Evolutionary conservation across 2,113 vertebrate genomes (phyloP).

Genomic region (Shinisaurus crocodilurus): DNA sequence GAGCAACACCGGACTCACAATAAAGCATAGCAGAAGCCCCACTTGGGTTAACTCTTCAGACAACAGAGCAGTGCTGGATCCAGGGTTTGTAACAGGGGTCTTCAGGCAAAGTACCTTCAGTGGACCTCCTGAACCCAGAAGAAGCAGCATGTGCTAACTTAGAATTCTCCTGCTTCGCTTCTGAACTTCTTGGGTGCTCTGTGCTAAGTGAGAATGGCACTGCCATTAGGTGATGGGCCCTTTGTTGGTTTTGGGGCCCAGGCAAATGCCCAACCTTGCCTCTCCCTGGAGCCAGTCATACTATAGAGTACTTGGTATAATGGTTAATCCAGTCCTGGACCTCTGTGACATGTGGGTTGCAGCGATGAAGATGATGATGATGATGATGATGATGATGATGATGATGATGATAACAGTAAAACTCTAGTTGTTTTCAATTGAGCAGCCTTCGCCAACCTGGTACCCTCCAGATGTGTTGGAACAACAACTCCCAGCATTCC

Average conservation of each 20-base stretch:
- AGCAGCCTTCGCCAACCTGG: neutral
- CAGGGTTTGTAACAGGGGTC: neutral
- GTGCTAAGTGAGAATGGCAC: too few relatives aligned
- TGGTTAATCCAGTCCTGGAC: neutral
- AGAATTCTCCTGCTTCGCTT: neutral
- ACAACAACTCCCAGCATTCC: neutral
- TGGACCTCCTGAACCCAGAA: neutral
- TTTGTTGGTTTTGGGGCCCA: neutral
- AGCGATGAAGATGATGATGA: neutral
- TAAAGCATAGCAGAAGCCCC: neutral
- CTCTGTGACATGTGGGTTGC: too few relatives aligned
- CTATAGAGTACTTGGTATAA: neutral
- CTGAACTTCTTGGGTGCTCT: neutral
- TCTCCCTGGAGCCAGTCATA: neutral
- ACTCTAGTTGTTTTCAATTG: neutral
- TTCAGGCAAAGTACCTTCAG: neutral
- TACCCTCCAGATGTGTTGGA: neutral
- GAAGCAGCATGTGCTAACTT: neutral
- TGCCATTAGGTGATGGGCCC: too few relatives aligned
- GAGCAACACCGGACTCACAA: neutral
- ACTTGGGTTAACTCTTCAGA: neutral
- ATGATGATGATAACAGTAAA: slow-evolving; percentile 13
- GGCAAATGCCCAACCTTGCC: neutral
- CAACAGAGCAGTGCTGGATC: neutral
- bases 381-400: neutral